These are phyloP conservation scores for Florisuga fusca DNA, from an alignment of 2,797 vertebrate genomes.

Conservation along the genomic window DNA sequence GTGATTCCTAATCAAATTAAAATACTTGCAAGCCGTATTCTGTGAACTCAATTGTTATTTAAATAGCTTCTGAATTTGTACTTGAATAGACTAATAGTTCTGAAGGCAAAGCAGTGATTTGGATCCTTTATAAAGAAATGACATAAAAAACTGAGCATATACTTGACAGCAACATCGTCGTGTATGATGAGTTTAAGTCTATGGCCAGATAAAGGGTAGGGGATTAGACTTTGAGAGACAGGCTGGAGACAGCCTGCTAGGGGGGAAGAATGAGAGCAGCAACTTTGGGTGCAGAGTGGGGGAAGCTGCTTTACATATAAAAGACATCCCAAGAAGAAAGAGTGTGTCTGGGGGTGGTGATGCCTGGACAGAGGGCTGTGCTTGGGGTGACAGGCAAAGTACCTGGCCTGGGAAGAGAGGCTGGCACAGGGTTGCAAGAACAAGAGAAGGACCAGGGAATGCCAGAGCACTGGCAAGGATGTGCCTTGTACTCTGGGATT, in stretches of 20 bases:
- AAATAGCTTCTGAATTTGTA: neutral
- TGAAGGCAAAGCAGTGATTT: neutral
- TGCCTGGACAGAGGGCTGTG: neutral
- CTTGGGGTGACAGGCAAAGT: neutral
- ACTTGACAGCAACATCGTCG: accelerated
- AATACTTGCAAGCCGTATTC: conserved; percentile 44
- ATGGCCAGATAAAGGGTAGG: neutral
- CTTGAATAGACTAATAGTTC: conserved; percentile 43
- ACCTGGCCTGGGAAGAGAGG: neutral
- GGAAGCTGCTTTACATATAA: neutral
- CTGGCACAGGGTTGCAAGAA: accelerated
- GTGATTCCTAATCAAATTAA: conserved; percentile 65
- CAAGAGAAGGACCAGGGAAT: neutral
- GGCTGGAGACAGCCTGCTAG: neutral
- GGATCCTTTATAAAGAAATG: conserved; percentile 12
- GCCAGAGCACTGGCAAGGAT: accelerated
- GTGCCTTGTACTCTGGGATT: neutral
- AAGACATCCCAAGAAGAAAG: neutral
- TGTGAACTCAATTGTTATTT: conserved; percentile 58
- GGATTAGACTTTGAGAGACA: neutral
- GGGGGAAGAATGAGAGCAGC: neutral
- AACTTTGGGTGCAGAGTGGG: neutral
- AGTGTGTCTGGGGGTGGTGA: no score
- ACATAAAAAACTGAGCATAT: neutral
- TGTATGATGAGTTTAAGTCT: neutral